Conservation (phyloP, 2,113 vertebrate species). For the pig (Sus scrofa) region T2T-Sscrofa CM000826.6:124926501-124927000, state of each 20-base stretch:
- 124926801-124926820: neutral
- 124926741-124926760: too few relatives aligned
- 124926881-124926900: neutral
- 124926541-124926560: neutral
- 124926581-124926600: neutral
- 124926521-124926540: neutral
- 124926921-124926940: neutral
- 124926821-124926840: neutral
- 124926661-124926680: too few relatives aligned
- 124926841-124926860: neutral
- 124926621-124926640: neutral
- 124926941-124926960: neutral
- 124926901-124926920: neutral
- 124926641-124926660: neutral
- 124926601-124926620: neutral
- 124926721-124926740: too few relatives aligned
- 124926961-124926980: neutral
- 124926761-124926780: too few relatives aligned
- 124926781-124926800: neutral
- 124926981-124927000: neutral
- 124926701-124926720: too few relatives aligned
- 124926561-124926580: neutral
- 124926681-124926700: too few relatives aligned
- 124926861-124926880: neutral
- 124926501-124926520: neutral